Base-by-base conservation (phyloP, 2,888 invertebrate species). In the Thereva unica region DNA sequence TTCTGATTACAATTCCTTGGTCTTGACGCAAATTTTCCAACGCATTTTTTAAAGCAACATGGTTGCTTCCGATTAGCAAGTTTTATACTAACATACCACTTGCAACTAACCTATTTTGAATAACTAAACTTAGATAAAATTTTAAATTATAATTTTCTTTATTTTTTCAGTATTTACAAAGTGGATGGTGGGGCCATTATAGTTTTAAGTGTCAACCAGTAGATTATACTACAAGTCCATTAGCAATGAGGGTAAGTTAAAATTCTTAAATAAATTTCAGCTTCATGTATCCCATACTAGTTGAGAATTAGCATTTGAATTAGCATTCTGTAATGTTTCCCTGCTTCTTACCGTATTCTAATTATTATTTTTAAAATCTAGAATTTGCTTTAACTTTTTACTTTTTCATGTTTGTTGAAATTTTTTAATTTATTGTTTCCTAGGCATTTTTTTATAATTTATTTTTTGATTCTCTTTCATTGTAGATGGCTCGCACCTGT, bases 401-500 rank as follows among this genome's bases (percentile, higher is more conserved):
- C 1, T 5, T 23, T 50, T 23, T 23, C 35, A 37, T 38, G 34
- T 38, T 53, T 41, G 12, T 38, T 42, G 5, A 10, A 5, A n/a
- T 54, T 10, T 35, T 53, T 54, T 8, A 4, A 10, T 55, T 55
- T 10, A 42, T 23, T 45, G 53, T 38, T 61, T 9, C 47, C 53
- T 59, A 41, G 9, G 12, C 41, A 50, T 64, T 53, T 53, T 42
- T 69, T 71, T 63, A 66, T 71, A 55, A 67, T 44, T 68, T 41
- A 54, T 67, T 54, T 68, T 42, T 68, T 64, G 42, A 55, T 64
- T 66, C 74, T 72, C 71, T 74, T 74, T 68, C 68, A 71, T 76
- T 82, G 52, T 80, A 92, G 92, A 95, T 97, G 93, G 93, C 92
- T 64, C 86, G 87, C 75, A 92, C 92, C 49, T 95, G 95, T 82